Evolutionary conservation across 2,888 invertebrate genomes (phyloP).

Genomic region (Toxonevra muliebris): DNA sequence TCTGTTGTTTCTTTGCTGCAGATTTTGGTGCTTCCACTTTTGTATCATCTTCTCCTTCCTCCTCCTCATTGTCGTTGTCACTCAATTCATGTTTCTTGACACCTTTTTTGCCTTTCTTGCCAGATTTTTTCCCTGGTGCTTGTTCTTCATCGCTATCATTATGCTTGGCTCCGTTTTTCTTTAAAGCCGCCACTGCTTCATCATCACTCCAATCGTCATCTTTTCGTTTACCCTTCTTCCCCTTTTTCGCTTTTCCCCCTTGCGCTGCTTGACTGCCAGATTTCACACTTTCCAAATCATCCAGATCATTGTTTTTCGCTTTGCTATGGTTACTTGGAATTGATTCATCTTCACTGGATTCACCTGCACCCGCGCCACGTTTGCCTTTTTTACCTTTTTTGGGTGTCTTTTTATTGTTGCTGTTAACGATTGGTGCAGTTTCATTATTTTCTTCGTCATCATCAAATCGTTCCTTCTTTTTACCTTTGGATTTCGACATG

Average conservation of each 20-base stretch:
- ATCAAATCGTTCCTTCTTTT: slow-evolving; percentile 55
- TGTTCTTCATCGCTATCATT: slow-evolving; percentile 33
- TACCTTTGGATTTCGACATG: slow-evolving; percentile 54
- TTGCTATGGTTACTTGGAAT: slow-evolving; percentile 36
- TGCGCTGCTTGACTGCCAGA: slow-evolving; percentile 44
- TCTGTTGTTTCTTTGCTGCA: slow-evolving; percentile 46
- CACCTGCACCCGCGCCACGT: slow-evolving; percentile 66
- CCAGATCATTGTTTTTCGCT: slow-evolving; percentile 54
- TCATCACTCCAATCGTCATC: slow-evolving; percentile 68
- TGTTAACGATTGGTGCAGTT: slow-evolving; percentile 41
- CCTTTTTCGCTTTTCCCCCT: slow-evolving; percentile 52
- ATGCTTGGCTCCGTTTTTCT: slow-evolving; percentile 38
- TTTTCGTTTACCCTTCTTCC: slow-evolving; percentile 66
- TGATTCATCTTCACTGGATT: slow-evolving; percentile 68
- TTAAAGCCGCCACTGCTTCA: slow-evolving; percentile 39
- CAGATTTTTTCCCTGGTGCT: slow-evolving; percentile 39
- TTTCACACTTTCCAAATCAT: slow-evolving; percentile 54
- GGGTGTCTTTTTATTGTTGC: slow-evolving; percentile 41
- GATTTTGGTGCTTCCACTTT: slow-evolving; percentile 35
- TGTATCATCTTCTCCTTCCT: slow-evolving; percentile 29
- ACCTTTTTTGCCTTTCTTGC: slow-evolving; percentile 51
- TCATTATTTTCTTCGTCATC: slow-evolving; percentile 49
- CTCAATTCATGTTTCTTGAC: slow-evolving; percentile 36
- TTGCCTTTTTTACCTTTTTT: slow-evolving; percentile 57
- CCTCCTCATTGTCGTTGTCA: slow-evolving; percentile 45